Conservation (phyloP, 2,888 invertebrate species). For the Gymnocheta viridis region DNA sequence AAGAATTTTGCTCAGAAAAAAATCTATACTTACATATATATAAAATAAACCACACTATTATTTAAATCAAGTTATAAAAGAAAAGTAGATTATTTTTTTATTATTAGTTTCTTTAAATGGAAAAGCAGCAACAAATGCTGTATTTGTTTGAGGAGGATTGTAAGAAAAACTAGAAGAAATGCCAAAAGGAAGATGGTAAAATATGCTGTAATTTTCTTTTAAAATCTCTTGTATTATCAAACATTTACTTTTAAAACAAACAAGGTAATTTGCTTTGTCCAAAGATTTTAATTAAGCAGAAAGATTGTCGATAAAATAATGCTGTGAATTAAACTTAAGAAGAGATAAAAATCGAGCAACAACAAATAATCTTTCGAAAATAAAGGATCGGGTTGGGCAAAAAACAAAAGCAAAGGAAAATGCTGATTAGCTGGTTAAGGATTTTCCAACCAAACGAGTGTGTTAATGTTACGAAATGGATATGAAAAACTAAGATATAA, state of each 20-base stretch:
- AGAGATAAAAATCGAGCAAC: no score
- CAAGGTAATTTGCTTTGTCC: background rate
- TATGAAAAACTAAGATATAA: no score
- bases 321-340: background rate
- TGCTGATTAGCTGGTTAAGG: no score
- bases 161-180: background rate
- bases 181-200: background rate
- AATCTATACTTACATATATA: no score
- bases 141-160: no score
- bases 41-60: background rate
- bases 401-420: no score
- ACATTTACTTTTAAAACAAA: background rate
- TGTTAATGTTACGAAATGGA: no score
- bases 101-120: background rate
- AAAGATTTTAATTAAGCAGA: constrained; percentile 1
- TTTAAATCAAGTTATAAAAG: background rate
- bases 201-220: background rate
- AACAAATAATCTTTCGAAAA: no score
- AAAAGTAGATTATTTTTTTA: background rate
- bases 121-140: background rate
- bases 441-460: no score
- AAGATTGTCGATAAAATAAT: background rate
- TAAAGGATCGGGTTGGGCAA: no score
- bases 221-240: background rate
- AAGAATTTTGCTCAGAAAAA: background rate